Base-by-base conservation (phyloP, 2,888 invertebrate species). In the Sesamia inferens region DNA sequence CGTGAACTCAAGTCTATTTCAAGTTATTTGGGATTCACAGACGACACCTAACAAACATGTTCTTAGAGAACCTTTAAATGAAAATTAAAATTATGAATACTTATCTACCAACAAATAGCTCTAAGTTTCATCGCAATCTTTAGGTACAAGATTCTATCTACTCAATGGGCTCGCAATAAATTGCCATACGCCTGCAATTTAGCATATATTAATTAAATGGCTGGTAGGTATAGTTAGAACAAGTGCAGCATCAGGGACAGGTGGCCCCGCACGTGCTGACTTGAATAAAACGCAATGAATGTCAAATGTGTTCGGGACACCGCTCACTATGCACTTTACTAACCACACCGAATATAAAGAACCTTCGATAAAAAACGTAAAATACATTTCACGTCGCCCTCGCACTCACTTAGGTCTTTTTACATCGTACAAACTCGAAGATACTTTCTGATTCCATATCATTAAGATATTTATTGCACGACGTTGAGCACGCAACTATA, bases 361-460 rank as follows among this genome's bases (percentile, higher is more conserved):
- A 90, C 92, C 90, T 88, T 93, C 82, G 51, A 63, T 22, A 81
- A 87, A 87, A 82, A 72, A 55, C 74, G 67, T 89, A 94, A 87
- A 90, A 90, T 80, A 76, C 85, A 92, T 83, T 90, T 92, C 88
- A n/a, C 88, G 4, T 76, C 84, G 76, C 83, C 79, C 78, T 70
- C 62, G 22, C 67, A 58, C 71, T 51, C 83, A 81, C 91, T 90
- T 94, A 92, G 51, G 91, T 77, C 92, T 83, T 91, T 95, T 89
- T 90, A 79, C 68, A 65, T 66, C 67, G 76, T 79, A 82, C 71
- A 77, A 83, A 76, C 82, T 73, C 79, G 85, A 90, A 95, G 95
- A 96, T 95, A 95, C 95, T 94, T 94, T 96, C 93, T 95, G 96
- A 95, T 96, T 96, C 95, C 93, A 94, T 95, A 95, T 95, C 96